These are phyloP conservation scores for Cyprinus carpio DNA, from an alignment of 2,113 vertebrate species.

Conservation along the genomic window DNA sequence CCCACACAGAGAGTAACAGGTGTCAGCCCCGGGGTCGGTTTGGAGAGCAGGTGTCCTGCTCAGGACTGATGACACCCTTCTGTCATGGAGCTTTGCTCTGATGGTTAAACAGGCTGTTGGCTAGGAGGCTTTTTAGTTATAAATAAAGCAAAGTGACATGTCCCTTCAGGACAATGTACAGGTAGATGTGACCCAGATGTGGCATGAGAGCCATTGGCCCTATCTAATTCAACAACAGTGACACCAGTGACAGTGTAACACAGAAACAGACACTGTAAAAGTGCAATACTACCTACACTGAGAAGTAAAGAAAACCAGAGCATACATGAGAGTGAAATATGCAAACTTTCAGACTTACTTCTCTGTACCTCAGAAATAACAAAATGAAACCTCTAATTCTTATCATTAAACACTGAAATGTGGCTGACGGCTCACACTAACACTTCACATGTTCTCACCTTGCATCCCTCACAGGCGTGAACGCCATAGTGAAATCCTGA, in stretches of 20 bases:
- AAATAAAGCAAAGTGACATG: conserved; percentile 22
- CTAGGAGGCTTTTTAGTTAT: conserved; percentile 8
- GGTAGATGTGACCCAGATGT: conserved; percentile 35
- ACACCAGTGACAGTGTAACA: background rate
- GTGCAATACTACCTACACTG: background rate
- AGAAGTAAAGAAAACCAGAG: background rate
- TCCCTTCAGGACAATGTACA: conserved; percentile 13
- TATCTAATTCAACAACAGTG: background rate
- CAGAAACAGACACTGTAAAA: background rate
- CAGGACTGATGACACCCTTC: background rate
- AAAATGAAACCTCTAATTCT: background rate
- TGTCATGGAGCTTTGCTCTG: conserved; percentile 2
- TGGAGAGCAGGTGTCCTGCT: background rate
- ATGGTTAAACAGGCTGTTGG: background rate
- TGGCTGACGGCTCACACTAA: background rate
- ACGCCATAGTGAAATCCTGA: conserved; percentile 98
- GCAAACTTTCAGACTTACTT: background rate
- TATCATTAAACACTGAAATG: background rate
- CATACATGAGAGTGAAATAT: background rate
- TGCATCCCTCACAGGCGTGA: conserved; percentile 96
- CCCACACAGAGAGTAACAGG: conserved; percentile 2
- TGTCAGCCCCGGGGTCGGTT: background rate
- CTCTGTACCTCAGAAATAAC: background rate
- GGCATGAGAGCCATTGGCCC: background rate
- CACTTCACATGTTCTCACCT: conserved; percentile 78